Evolutionary conservation across 2,113 vertebrate species (phyloP).

Genomic region (Bucco capensis): DNA sequence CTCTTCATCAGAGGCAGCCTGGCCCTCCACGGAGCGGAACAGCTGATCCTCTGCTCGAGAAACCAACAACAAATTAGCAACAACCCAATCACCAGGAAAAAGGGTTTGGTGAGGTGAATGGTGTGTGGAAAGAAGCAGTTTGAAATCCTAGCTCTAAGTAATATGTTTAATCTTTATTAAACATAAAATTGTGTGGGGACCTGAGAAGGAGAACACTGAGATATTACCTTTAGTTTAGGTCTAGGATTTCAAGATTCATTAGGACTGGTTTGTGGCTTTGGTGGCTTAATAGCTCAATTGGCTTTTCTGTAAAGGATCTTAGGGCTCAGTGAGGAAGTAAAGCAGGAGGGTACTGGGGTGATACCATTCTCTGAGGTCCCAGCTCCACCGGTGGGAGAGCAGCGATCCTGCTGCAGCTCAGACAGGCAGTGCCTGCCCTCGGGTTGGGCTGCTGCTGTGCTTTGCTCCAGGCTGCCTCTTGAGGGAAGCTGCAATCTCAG

Average conservation of each 20-base stretch:
- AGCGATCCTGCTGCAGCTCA: slow-evolving; percentile 57
- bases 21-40: slow-evolving; percentile 89
- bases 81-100: neutral
- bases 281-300: neutral
- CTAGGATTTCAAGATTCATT: neutral
- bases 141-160: neutral
- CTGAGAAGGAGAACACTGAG: neutral
- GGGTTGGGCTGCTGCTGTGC: neutral
- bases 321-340: neutral
- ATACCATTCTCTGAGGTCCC: slow-evolving; percentile 75
- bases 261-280: neutral
- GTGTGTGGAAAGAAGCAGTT: neutral
- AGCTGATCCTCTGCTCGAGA: slow-evolving; percentile 84
- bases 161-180: neutral
- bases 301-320: neutral
- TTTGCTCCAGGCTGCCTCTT: slow-evolving; percentile 13
- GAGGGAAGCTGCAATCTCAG: slow-evolving; percentile 27
- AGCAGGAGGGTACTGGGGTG: neutral
- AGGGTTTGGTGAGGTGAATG: neutral
- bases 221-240: neutral
- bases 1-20: slow-evolving; percentile 90
- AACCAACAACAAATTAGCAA: neutral
- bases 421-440: slow-evolving; percentile 34
- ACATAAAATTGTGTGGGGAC: neutral
- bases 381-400: slow-evolving; percentile 69